Evolutionary conservation across 1,140 invertebrate genomes (phyloP), one percentile per base, ranked within the genome.

Genomic region (Octopus sinensis): DNA sequence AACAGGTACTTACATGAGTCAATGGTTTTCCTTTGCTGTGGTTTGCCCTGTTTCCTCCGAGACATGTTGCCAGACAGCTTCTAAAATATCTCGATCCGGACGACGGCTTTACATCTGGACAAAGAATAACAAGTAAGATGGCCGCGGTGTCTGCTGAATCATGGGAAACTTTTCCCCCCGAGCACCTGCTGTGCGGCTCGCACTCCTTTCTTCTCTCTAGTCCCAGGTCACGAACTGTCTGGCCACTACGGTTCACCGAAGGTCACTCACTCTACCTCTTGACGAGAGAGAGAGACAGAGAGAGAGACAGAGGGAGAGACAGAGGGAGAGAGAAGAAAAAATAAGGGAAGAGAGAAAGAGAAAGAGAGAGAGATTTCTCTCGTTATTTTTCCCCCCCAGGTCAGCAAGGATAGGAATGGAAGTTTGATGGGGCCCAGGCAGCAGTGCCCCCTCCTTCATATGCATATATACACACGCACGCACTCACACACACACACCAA

Each of bases 101-200:
- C 30, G 78, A 79, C 83, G 78, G 82, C 81, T 82, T 85, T 86
- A 85, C 86, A 86, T 87, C 83, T 86, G 86, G 87, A 89, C 88
- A 88, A 89, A 88, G 86, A 86, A 85, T 83, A 87, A 86, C 86
- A 88, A 86, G 83, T 87, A 89, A 89, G 84, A 89, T 89, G 88
- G 88, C 30, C 30, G 30, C 88, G 87, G 84, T 85, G 54, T 83
- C 79, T 81, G 82, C 85, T 83, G 83, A 85, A 82, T 85, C 84
- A 84, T 85, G 82, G 82, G 79, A 75, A 56, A 51, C n/a, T 68
- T 68, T 68, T 68, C 62, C n/a, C 62, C n/a, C 62, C n/a, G 12
- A 12, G 12, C 62, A 13, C 62, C n/a, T n/a, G 12, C 62, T 68
- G 12, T 68, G 12, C 62, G 12, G 12, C 62, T n/a, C 62, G 12